Percentiles rank a stretch among this genome's conserved stretches.
Conservation (phyloP, 2,888 invertebrate species). For the Craniophora ligustri region DNA sequence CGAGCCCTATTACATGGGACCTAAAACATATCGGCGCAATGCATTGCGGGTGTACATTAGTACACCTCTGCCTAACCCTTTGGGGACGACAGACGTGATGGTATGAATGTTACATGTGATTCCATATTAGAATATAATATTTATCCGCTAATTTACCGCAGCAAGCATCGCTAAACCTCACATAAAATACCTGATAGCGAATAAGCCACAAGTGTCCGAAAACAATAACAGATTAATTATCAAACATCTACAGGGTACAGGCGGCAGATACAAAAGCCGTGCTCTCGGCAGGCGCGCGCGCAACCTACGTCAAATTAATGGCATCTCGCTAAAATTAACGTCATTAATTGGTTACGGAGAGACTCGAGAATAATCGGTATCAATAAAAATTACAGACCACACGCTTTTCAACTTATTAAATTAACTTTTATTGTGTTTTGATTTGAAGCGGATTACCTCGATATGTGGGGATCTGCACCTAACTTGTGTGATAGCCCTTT, state of each 20-base stretch:
- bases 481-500: too few relatives aligned
- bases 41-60: too few relatives aligned
- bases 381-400: conserved; percentile 41
- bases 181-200: too few relatives aligned
- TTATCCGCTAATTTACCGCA: too few relatives aligned
- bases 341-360: conserved; percentile 44
- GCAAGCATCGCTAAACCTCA: neutral
- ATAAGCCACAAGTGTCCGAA: too few relatives aligned
- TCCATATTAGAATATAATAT: too few relatives aligned
- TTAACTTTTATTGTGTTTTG: conserved; percentile 17
- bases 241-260: conserved; percentile 1
- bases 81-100: too few relatives aligned
- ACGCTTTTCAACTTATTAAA: conserved; percentile 33
- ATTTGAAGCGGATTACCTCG: neutral
- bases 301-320: conserved; percentile 41
- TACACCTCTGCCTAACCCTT: too few relatives aligned
- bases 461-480: too few relatives aligned
- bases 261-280: conserved; percentile 15
- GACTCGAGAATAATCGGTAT: conserved; percentile 37
- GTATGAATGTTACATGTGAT: too few relatives aligned
- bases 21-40: too few relatives aligned
- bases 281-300: conserved; percentile 15
- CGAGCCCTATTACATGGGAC: too few relatives aligned
- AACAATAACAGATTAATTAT: conserved; percentile 20
- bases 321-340: conserved; percentile 46